Base-by-base conservation (phyloP, 2,113 vertebrate genomes). In the Petrocephalus zakoni region DNA sequence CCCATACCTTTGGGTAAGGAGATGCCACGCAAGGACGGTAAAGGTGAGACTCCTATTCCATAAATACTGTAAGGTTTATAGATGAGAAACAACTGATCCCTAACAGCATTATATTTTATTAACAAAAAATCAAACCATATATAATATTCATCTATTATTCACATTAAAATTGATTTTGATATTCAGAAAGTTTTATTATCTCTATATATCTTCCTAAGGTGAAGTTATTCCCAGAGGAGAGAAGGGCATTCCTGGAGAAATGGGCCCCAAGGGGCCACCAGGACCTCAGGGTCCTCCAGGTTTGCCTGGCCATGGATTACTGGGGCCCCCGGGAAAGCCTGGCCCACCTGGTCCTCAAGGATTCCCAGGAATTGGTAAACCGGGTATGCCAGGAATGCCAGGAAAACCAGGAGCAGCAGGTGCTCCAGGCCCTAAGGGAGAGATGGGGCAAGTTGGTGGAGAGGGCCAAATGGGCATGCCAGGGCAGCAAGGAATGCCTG, bases 371-470 rank as follows among this genome's bases (percentile, higher is more conserved):
- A 90, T 98, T 47, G 98, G 97, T 72, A 99, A 99, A 91, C 96
- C 96, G 42, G 98, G 98, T 85, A 96, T 97, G 93, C 96, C 97
- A 22, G 98, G 98, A 89, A 95, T 97, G 93, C 96, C 96, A 47
- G 98, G 98, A 64, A 98, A 97, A 89, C 96, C 97, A 0, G 98
- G 98, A 87, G 95, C 91, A 91, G 96, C 95, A 93, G 98, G 98
- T 58, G 95, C 96, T 55, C 93, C 95, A 0, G 98, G 98, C 22
- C 93, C 95, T 0, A 96, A 96, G 93, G 98, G 98, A 37, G 96
- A 98, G 94, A 95, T 97, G 90, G 98, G 98, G 72, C 97, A 95
- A 0, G 95, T 96, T 88, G 98, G 98, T 53, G 96, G 96, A 89
- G 89, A 95, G 0, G 98, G 98, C 42, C 96, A 95, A 72, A 94